These are phyloP conservation scores for Palythoa caribaeorum DNA, from an alignment of 92 coral and sea anemone species.

Conservation along the genomic window DNA sequence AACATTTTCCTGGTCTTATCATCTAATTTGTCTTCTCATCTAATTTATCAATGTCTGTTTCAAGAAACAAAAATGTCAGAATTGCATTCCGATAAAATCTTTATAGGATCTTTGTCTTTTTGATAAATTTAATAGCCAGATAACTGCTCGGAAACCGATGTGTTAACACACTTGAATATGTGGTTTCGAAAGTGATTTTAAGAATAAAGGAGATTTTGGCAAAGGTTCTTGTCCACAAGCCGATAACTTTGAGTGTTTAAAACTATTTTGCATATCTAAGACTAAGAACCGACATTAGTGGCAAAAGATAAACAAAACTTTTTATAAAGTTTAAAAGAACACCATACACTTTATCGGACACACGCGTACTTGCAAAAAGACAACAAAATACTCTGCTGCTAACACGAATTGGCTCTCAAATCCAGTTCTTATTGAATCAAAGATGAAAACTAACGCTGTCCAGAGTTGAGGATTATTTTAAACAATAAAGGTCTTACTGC, in stretches of 20 bases:
- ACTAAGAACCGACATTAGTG: neutral
- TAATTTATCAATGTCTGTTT: neutral
- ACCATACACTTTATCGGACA: too few relatives aligned
- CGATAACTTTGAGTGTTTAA: constrained; percentile 6
- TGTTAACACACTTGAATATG: constrained; percentile 1
- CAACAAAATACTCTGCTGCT: too few relatives aligned
- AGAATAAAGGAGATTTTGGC: constrained; percentile 1
- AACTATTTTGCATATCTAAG: neutral
- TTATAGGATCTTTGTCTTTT: constrained; percentile 27
- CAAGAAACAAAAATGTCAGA: neutral
- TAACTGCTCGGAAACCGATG: neutral
- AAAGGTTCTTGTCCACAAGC: neutral
- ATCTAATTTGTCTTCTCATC: neutral
- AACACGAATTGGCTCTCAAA: too few relatives aligned
- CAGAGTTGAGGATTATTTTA: too few relatives aligned
- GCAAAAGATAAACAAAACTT: neutral
- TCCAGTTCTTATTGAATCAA: too few relatives aligned
- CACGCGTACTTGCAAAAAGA: too few relatives aligned
- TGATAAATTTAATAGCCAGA: neutral
- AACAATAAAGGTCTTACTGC: neutral
- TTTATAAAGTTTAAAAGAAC: too few relatives aligned
- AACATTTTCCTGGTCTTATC: neutral
- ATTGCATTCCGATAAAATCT: constrained; percentile 24
- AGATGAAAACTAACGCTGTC: too few relatives aligned
- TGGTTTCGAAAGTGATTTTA: constrained; percentile 11